Conservation (phyloP, 2,888 invertebrate species). For the Druceiella hillmani region DNA sequence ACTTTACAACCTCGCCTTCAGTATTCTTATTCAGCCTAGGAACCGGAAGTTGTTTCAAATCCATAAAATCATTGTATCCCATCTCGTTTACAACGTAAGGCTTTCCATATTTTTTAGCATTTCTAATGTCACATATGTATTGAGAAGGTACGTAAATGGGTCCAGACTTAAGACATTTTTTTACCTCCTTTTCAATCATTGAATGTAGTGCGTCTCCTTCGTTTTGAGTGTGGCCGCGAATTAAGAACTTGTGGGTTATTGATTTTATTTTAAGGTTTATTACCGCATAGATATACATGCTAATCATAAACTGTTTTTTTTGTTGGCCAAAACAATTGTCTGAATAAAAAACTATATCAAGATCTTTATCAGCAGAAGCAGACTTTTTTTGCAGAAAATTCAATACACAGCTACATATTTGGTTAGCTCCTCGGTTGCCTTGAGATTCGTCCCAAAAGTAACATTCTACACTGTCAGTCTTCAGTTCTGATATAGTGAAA, state of each 20-base stretch:
- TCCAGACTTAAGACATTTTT: constrained; percentile 9
- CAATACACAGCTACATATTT: constrained; percentile 18
- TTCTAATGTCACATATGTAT: constrained; percentile 9
- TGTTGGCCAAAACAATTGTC: constrained; percentile 22
- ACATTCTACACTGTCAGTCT: constrained; percentile 7
- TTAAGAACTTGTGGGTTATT: constrained; percentile 11
- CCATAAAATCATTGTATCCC: constrained; percentile 2
- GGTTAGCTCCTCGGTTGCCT: constrained; percentile 15
- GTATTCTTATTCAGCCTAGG: too few relatives aligned
- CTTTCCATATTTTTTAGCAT: constrained; percentile 7
- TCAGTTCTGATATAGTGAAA: constrained; percentile 11
- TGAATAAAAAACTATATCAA: too few relatives aligned
- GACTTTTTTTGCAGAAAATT: constrained; percentile 9
- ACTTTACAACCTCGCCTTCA: too few relatives aligned
- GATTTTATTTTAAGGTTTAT: too few relatives aligned
- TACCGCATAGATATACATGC: constrained; percentile 16
- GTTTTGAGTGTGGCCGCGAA: constrained; percentile 13
- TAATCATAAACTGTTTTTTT: constrained; percentile 20
- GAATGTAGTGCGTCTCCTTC: constrained; percentile 13
- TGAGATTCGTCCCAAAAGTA: constrained; percentile 14
- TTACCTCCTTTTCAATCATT: constrained; percentile 11
- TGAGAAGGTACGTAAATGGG: constrained; percentile 11
- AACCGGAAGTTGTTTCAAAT: too few relatives aligned
- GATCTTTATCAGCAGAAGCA: too few relatives aligned
- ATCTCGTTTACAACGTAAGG: constrained; percentile 3